phyloP scores from a whole-genome alignment of 2,113 vertebrate species.

The Eonycteris spelaea region DNA sequence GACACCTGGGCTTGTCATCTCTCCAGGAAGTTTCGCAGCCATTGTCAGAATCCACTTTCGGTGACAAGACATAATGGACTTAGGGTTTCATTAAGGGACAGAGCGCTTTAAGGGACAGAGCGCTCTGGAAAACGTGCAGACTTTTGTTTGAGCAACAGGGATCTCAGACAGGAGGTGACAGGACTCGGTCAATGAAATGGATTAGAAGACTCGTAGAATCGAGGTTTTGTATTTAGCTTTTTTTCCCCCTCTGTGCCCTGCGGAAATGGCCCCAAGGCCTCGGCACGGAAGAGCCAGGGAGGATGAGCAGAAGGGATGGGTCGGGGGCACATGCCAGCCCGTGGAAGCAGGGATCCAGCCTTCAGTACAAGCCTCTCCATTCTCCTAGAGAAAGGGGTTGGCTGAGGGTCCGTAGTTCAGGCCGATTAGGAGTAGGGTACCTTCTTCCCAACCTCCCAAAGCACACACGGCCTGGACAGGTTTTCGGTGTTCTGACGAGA shows the following conservation, averaged over 20 bases:
- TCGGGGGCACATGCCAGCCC: neutral
- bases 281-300: fast-evolving
- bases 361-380: neutral
- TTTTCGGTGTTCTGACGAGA: neutral
- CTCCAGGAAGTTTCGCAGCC: slow-evolving; percentile 38
- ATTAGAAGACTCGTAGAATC: neutral
- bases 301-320: neutral
- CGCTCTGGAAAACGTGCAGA: neutral
- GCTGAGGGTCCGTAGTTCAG: neutral
- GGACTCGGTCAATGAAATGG: neutral
- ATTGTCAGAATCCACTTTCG: slow-evolving; percentile 59
- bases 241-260: neutral
- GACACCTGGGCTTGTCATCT: neutral
- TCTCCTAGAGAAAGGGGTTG: neutral
- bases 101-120: slow-evolving; percentile 26
- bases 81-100: slow-evolving; percentile 47
- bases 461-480: too few species aligned
- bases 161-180: neutral
- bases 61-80: slow-evolving; percentile 38
- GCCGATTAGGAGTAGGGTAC: neutral
- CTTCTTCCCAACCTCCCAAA: neutral
- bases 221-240: neutral
- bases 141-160: slow-evolving; percentile 45
- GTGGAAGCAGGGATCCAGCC: neutral
- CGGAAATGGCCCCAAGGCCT: neutral